These are phyloP conservation scores for Sander vitreus DNA, from an alignment of 2,113 vertebrate genomes.

Conservation along the genomic window DNA sequence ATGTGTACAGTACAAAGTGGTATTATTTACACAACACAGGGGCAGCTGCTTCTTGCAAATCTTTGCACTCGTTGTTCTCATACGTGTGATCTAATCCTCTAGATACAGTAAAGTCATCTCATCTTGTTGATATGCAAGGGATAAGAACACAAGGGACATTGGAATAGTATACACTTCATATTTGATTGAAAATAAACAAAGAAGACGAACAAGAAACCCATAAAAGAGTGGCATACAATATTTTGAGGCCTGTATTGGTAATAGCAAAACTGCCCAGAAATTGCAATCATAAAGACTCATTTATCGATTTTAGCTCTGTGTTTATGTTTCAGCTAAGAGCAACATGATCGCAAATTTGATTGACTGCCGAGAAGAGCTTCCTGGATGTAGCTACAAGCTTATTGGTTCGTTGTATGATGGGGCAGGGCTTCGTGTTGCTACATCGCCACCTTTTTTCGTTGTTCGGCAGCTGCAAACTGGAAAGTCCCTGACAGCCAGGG, in stretches of 20 bases:
- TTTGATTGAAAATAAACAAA: not conserved
- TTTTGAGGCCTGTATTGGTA: not conserved
- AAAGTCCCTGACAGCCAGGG: slow-evolving; percentile 74
- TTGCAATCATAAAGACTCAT: slow-evolving; percentile 20
- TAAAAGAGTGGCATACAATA: not conserved
- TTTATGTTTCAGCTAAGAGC: slow-evolving; percentile 67
- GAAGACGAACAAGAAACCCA: accelerated
- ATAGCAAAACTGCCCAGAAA: not conserved
- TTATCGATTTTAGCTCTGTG: slow-evolving; percentile 39
- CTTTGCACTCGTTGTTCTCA: slow-evolving; percentile 8
- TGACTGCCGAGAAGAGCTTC: slow-evolving; percentile 41
- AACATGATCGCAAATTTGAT: slow-evolving; percentile 58
- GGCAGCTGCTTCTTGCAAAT: not conserved
- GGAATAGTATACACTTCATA: not conserved
- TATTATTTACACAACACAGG: slow-evolving; percentile 12
- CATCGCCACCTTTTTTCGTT: slow-evolving; percentile 71
- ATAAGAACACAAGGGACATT: not conserved
- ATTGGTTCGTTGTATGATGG: slow-evolving; percentile 50
- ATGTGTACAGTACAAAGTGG: slow-evolving; percentile 4
- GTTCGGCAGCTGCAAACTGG: slow-evolving; percentile 70
- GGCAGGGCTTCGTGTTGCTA: slow-evolving; percentile 70
- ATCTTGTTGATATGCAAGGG: slow-evolving; percentile 13
- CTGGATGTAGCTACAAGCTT: not conserved
- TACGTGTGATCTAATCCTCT: not conserved
- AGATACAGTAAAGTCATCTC: slow-evolving; percentile 3